These are phyloP conservation scores for Plusia festucae DNA, from an alignment of 2,888 invertebrate species.

Conservation along the genomic window DNA sequence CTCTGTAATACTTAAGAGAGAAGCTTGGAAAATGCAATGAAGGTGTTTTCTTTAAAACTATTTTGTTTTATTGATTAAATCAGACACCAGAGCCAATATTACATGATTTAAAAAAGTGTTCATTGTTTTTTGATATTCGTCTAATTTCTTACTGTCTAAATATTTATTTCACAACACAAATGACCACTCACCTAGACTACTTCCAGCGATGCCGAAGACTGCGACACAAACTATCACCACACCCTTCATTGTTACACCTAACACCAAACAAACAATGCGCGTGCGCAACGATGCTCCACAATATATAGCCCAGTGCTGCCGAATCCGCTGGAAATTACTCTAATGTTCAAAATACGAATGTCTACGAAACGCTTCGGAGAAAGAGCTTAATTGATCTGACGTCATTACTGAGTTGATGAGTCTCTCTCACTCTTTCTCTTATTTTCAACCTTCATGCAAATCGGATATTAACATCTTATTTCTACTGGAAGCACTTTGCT, in stretches of 20 bases:
- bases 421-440: neutral
- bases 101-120: too few species aligned
- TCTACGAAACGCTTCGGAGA: slow-evolving; percentile 15
- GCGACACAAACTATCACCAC: slow-evolving; percentile 37
- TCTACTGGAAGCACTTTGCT: too few species aligned
- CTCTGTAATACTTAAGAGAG: too few species aligned
- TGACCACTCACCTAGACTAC: slow-evolving; percentile 37
- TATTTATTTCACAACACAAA: neutral
- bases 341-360: slow-evolving; percentile 25
- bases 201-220: slow-evolving; percentile 24
- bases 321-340: slow-evolving; percentile 19
- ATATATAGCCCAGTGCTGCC: slow-evolving; percentile 44
- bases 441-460: too few species aligned
- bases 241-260: slow-evolving; percentile 38
- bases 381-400: slow-evolving; percentile 13
- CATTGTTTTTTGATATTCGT: too few species aligned
- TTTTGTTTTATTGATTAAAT: too few species aligned
- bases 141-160: too few species aligned
- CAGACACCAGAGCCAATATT: too few species aligned
- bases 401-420: neutral
- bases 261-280: slow-evolving; percentile 37
- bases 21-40: too few species aligned
- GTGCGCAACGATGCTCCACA: slow-evolving; percentile 20
- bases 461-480: too few species aligned
- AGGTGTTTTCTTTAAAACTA: too few species aligned